Percentiles rank a stretch among this genome's conserved stretches.
Evolutionary conservation across 2,113 vertebrate genomes (phyloP).

Genomic region (cattle (Bos taurus)): ARS-UCD2.0 NC_037342.1:66614501-66615000

Average conservation of each 20-base stretch:
- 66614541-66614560: not conserved
- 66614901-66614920: not conserved
- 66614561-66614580: rapidly evolving
- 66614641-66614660: not conserved
- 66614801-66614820: not conserved
- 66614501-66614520: too few relatives aligned
- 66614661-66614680: not conserved
- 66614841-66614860: not conserved
- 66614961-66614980: not conserved
- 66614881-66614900: not conserved
- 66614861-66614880: not conserved
- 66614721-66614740: not conserved
- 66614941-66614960: not conserved
- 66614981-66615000: not conserved
- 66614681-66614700: not conserved
- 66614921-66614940: not conserved
- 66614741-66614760: not conserved
- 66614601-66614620: not conserved
- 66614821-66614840: not conserved
- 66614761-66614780: not conserved
- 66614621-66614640: not conserved
- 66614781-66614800: not conserved
- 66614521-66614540: not conserved
- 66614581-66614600: not conserved
- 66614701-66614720: not conserved